Conservation (phyloP, 2,113 vertebrate genomes). For the Piliocolobus tephrosceles region DNA sequence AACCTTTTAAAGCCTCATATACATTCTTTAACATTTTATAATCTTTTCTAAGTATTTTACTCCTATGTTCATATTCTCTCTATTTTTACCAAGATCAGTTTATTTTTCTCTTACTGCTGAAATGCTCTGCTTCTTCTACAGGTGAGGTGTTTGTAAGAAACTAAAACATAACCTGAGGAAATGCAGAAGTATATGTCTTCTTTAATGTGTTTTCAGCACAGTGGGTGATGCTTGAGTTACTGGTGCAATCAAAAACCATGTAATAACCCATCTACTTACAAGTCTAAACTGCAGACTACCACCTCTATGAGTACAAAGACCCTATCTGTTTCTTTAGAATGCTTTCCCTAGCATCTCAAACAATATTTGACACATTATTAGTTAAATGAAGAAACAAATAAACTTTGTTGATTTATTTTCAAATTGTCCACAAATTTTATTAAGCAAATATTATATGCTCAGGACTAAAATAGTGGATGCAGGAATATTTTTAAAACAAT, state of each 20-base stretch:
- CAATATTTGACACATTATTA: neutral
- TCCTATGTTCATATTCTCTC: neutral
- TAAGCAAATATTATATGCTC: neutral
- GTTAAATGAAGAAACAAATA: neutral
- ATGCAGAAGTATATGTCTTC: neutral
- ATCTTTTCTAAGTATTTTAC: neutral
- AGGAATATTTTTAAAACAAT: neutral
- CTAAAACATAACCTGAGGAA: neutral
- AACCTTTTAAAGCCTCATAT: neutral
- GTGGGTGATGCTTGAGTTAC: neutral
- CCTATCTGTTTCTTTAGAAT: neutral
- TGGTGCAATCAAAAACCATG: neutral
- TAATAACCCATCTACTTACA: neutral
- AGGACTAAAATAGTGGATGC: neutral
- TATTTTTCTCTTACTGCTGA: neutral
- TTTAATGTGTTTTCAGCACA: neutral
- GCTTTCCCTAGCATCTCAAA: neutral
- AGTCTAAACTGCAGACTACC: neutral
- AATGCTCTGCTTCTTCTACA: neutral
- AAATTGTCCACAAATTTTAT: neutral
- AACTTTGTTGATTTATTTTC: neutral
- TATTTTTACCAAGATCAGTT: neutral
- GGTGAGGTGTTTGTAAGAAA: neutral
- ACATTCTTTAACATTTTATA: neutral
- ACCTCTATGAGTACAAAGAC: neutral